Evolutionary conservation across 2,113 vertebrate genomes (phyloP), one percentile per base, ranked within the genome.

Genomic region (Cephalopterus ornatus): DNA sequence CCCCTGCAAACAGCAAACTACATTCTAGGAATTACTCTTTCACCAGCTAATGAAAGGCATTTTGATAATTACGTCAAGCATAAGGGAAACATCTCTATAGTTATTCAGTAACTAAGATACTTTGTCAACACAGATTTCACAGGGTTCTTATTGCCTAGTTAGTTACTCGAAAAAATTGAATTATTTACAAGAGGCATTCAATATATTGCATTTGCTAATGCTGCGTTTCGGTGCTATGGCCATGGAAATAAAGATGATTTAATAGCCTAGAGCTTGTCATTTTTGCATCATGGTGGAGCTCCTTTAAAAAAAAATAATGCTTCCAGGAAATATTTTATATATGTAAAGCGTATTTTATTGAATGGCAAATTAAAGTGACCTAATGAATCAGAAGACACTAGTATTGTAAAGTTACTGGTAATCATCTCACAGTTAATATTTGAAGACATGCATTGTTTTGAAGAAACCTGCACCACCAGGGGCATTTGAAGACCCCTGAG

Each of bases 101-200:
- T 88, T 97, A 96, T 93, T 93, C 39, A 77, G 92, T 91, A 89
- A 91, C 95, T 77, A 92, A 95, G 89, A 61, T 28, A 74, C 66
- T 97, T 93, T 82, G 94, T 88, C 90, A 91, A 90, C 74, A 91
- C 52, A 89, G 52, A 72, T 93, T n/a, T 81, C 89, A 83, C 68
- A 86, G 75, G 67, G 79, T 66, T 92, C 81, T 91, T 93, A 92
- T 61, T 95, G 84, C 75, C 73, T 92, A 42, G 49, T 86, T 91
- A 82, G 59, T 87, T 89, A 77, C 74, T 89, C 78, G 63, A 82
- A 86, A 95, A 94, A 95, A 85, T 23, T 2, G 56, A 47, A 87
- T 76, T 94, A 85, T 93, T 97, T 96, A 85, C 79, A 70, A 87
- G 66, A 85, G 68, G 41, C 72, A 68, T 94, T 88, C 66, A 92